Percentiles rank a stretch among this genome's conserved stretches.
Evolutionary conservation across 2,797 vertebrate species (phyloP).

Genomic region (Pipistrellus pipistrellus): DNA sequence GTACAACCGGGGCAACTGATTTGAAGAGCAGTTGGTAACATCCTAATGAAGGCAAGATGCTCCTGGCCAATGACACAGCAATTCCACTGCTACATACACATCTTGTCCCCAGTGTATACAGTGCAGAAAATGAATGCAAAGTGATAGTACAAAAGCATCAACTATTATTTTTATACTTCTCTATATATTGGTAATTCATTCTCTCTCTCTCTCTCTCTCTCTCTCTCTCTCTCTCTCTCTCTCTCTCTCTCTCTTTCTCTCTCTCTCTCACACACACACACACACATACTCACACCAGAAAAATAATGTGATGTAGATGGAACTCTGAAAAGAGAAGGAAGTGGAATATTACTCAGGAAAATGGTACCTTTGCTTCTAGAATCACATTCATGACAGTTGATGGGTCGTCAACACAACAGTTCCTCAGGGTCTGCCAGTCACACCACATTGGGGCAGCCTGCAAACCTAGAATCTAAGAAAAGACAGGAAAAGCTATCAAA

Average conservation of each 20-base stretch:
- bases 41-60: not conserved
- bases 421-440: conserved; percentile 95
- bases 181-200: not conserved
- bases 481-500: conserved; percentile 57
- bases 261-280: not conserved
- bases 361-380: conserved; percentile 93
- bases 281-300: not conserved
- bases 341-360: not conserved
- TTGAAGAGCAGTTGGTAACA: not conserved
- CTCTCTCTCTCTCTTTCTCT: no score
- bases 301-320: not conserved
- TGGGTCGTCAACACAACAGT: conserved; percentile 90
- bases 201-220: no score
- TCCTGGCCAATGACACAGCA: not conserved
- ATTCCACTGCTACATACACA: not conserved
- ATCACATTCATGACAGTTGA: conserved; percentile 91
- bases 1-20: not conserved
- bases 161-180: not conserved
- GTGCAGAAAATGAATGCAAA: not conserved
- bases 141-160: not conserved
- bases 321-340: not conserved
- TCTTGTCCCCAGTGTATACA: not conserved
- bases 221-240: no score
- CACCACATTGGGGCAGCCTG: conserved; percentile 90
- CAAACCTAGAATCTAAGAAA: conserved; percentile 92